phyloP scores from a whole-genome alignment of 2,113 vertebrate genomes.

The Cyprinodon variegatus region DNA sequence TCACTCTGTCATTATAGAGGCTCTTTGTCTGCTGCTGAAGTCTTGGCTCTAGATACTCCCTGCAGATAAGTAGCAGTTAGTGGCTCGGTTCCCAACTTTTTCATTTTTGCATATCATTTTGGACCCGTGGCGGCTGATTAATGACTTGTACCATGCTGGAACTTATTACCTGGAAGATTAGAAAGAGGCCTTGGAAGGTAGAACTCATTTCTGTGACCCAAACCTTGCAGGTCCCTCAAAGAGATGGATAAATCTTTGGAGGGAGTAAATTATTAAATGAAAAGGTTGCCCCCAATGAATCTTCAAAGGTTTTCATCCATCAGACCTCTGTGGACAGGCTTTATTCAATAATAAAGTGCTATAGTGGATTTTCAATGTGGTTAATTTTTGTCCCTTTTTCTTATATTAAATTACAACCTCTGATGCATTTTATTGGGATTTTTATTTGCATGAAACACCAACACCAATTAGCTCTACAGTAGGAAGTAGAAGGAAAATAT shows the following conservation, averaged over 20 bases:
- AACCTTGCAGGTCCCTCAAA: slow-evolving; percentile 33
- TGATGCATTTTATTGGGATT: no score
- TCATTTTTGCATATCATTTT: not conserved
- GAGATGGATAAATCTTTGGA: not conserved
- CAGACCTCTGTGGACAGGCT: slow-evolving; percentile 12
- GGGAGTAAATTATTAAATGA: not conserved
- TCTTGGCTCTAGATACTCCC: slow-evolving; percentile 19
- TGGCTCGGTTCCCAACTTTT: slow-evolving; percentile 10
- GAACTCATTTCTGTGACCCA: slow-evolving; percentile 19
- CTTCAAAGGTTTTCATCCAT: slow-evolving; percentile 9
- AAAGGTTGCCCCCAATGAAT: slow-evolving; percentile 20
- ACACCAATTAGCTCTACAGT: not conserved
- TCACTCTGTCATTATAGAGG: slow-evolving; percentile 10
- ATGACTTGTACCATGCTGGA: slow-evolving; percentile 38
- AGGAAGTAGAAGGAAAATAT: not conserved
- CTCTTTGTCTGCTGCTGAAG: slow-evolving; percentile 27
- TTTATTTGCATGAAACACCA: no score
- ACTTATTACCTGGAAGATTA: slow-evolving; percentile 29
- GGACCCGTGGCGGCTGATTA: slow-evolving; percentile 9
- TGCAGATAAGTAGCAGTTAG: slow-evolving; percentile 13
- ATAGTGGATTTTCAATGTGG: not conserved
- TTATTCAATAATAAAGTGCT: slow-evolving; percentile 20
- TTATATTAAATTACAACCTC: no score
- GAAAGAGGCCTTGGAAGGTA: slow-evolving; percentile 20
- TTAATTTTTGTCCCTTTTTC: not conserved